Evolutionary conservation across 2,888 invertebrate species (phyloP).

Genomic region (Pristionchus exspectatus): DNA sequence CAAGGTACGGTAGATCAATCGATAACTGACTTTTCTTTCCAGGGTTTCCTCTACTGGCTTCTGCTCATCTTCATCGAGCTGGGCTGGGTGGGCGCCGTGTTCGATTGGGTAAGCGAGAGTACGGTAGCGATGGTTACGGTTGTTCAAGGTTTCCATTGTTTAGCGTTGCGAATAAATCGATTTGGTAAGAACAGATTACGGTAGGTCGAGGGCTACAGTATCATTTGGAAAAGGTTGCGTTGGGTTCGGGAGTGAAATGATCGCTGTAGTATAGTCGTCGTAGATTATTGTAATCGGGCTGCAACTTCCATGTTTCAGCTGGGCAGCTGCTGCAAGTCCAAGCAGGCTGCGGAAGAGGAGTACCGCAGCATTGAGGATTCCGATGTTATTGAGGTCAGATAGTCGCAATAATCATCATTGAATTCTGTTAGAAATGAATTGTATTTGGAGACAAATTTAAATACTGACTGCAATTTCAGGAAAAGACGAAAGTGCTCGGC

Average conservation of each 20-base stretch:
- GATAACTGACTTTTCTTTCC: background rate
- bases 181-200: no score
- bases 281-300: background rate
- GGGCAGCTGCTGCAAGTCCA: background rate
- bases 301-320: background rate
- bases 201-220: no score
- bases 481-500: slow-evolving; percentile 63
- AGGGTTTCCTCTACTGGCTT: slow-evolving; percentile 55
- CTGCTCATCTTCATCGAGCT: slow-evolving; percentile 50
- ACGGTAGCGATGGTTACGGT: background rate
- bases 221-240: no score
- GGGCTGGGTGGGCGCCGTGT: background rate
- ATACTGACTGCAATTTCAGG: slow-evolving; percentile 70
- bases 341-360: background rate
- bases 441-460: no score
- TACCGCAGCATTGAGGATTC: slow-evolving; percentile 52
- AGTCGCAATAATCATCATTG: background rate
- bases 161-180: no score
- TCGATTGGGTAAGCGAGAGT: background rate
- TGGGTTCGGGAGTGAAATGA: no score
- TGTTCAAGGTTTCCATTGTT: no score
- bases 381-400: slow-evolving; percentile 67
- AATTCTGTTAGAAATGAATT: no score
- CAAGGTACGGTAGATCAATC: background rate
- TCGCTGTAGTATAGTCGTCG: no score